These are phyloP conservation scores for Podabrus alpinus DNA, from an alignment of 2,888 invertebrate species.

Conservation along the genomic window DNA sequence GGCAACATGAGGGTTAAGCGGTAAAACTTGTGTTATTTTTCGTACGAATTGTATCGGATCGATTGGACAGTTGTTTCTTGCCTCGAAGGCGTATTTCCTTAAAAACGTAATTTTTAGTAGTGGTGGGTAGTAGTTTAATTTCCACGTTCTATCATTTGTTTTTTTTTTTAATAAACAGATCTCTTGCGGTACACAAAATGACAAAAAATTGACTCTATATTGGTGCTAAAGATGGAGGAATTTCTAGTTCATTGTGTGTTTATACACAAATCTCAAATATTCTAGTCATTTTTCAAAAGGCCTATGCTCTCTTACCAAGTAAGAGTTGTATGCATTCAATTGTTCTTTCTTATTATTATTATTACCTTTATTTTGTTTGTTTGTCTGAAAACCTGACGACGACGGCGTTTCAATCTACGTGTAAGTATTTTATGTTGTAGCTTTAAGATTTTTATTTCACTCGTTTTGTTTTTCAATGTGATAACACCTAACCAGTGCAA, in stretches of 20 bases:
- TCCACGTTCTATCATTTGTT: neutral
- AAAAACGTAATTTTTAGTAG: neutral
- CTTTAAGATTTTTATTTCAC: neutral
- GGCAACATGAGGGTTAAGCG: neutral
- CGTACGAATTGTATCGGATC: neutral
- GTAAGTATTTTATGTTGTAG: neutral
- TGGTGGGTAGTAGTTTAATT: neutral
- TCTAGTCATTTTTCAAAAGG: slow-evolving; percentile 29
- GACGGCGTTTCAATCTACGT: neutral
- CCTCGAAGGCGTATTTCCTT: neutral
- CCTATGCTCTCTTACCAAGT: slow-evolving; percentile 30
- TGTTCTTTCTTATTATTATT: neutral
- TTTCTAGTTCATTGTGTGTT: slow-evolving; percentile 28
- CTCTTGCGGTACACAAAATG: neutral
- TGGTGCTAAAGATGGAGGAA: slow-evolving; percentile 28
- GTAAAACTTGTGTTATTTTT: neutral
- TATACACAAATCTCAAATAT: slow-evolving; percentile 24
- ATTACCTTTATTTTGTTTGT: neutral
- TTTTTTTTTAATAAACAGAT: neutral
- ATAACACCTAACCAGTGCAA: slow-evolving; percentile 29
- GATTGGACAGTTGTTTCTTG: neutral
- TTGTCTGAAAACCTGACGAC: neutral
- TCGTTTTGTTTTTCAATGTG: slow-evolving; percentile 14
- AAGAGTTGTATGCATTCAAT: slow-evolving; percentile 21
- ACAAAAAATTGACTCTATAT: slow-evolving; percentile 20